phyloP scores from a whole-genome alignment of 2,888 invertebrate genomes.

The Sympetrum striolatum region DNA sequence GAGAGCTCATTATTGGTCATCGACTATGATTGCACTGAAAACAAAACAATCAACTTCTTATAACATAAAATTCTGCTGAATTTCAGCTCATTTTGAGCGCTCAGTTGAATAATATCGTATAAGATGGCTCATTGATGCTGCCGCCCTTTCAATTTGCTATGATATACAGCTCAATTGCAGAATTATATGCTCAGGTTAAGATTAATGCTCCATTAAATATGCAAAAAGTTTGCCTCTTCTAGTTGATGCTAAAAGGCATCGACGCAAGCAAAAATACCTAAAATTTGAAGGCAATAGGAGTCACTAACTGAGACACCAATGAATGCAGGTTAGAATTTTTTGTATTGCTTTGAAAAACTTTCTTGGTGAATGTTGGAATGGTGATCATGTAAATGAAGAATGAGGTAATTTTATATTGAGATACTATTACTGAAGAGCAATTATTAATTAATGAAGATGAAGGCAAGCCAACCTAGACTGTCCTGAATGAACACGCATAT shows the following conservation, averaged over 20 bases:
- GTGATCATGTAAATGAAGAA: not conserved
- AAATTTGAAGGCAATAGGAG: conserved; percentile 1
- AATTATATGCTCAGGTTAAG: conserved; percentile 27
- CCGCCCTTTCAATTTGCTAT: conserved; percentile 11
- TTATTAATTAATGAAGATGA: not conserved
- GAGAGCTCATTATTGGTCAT: not conserved
- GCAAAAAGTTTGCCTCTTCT: conserved; percentile 4
- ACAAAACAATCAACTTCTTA: not conserved
- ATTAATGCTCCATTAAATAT: not conserved
- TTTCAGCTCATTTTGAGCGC: not conserved
- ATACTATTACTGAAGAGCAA: conserved; percentile 6
- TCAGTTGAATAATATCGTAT: not conserved
- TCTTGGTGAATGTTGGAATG: not conserved
- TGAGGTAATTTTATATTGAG: conserved; percentile 34
- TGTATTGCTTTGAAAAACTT: conserved; percentile 13
- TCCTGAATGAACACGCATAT: not conserved
- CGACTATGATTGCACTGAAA: not conserved
- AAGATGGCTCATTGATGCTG: not conserved
- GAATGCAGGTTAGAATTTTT: conserved; percentile 25
- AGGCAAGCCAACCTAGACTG: not conserved
- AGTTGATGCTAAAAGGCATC: not conserved
- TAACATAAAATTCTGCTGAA: not conserved
- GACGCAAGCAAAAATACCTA: not conserved
- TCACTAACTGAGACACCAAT: conserved; percentile 28
- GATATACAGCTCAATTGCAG: conserved; percentile 28